phyloP scores from a whole-genome alignment of 1,140 invertebrate species.

The Pseudomyrmex concolor region DNA sequence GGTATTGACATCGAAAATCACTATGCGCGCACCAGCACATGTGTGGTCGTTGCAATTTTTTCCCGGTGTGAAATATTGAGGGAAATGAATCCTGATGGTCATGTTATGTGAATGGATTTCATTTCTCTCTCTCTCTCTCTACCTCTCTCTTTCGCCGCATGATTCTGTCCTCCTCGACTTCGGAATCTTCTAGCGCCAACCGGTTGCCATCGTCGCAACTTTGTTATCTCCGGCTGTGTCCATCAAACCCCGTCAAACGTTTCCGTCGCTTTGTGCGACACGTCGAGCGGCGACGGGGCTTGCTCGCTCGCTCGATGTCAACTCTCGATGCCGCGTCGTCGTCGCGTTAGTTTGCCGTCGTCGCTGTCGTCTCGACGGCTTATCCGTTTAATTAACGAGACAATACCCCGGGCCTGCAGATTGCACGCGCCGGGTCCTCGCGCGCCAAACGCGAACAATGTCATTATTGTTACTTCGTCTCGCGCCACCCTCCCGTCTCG shows the following conservation, averaged over 20 bases:
- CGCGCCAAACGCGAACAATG: constrained; percentile 75
- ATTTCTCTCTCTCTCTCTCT: too few species aligned
- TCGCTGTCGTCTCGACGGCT: constrained; percentile 69
- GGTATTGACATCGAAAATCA: too few species aligned
- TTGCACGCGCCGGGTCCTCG: constrained; percentile 69
- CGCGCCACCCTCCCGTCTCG: neutral
- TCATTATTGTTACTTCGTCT: constrained; percentile 73
- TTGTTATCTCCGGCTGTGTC: constrained; percentile 76
- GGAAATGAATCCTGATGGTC: neutral
- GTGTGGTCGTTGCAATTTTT: too few species aligned
- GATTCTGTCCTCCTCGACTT: constrained; percentile 4
- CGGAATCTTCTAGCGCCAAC: constrained; percentile 21
- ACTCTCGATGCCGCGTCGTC: constrained; percentile 34
- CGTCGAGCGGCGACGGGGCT: constrained; percentile 37
- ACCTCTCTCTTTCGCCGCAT: too few species aligned
- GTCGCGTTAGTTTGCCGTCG: constrained; percentile 30
- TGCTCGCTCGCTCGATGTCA: constrained; percentile 25
- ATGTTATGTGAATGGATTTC: neutral
- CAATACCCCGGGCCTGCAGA: constrained; percentile 77
- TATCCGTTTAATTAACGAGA: constrained; percentile 85
- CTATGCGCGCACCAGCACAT: too few species aligned
- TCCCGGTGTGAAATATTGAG: too few species aligned
- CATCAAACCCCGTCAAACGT: constrained; percentile 79
- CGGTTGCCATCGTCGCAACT: constrained; percentile 63
- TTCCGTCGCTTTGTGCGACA: constrained; percentile 76